Conservation (phyloP, 2,888 invertebrate genomes). For the Nesidiocoris tenuis region DNA sequence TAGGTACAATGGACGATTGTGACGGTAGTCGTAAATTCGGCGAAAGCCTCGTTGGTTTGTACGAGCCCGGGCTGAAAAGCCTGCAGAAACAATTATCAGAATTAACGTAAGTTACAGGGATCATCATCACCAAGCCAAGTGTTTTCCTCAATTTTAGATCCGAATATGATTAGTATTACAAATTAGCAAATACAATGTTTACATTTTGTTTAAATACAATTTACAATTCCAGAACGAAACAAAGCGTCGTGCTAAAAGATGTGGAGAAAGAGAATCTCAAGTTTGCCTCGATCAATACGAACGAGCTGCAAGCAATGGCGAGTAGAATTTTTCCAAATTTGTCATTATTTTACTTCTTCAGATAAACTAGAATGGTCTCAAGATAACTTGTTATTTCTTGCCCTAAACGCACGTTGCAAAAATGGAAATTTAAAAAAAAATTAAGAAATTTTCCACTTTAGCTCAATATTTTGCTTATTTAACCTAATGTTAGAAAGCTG, state of each 20-base stretch:
- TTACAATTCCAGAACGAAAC: conserved; percentile 38
- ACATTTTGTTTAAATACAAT: not conserved
- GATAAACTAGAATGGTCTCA: not conserved
- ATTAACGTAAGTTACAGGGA: conserved; percentile 46
- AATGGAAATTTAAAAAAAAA: no score
- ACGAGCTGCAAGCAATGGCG: conserved; percentile 43
- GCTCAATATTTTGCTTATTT: no score
- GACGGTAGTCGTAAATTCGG: conserved; percentile 5
- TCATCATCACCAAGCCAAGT: no score
- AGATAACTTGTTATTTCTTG: not conserved
- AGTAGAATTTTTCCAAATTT: conserved; percentile 5
- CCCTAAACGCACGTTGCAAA: no score
- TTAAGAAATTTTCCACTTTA: no score
- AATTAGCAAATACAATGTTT: no score
- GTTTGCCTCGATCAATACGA: conserved; percentile 33
- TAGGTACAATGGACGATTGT: no score
- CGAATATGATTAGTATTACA: no score
- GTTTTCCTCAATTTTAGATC: no score
- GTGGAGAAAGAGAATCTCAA: conserved; percentile 45
- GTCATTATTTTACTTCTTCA: not conserved
- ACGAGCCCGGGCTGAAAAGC: conserved; percentile 45
- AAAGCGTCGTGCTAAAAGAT: conserved; percentile 38
- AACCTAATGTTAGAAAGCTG: no score
- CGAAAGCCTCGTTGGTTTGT: conserved; percentile 21
- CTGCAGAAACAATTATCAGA: conserved; percentile 44